Base-by-base conservation (phyloP, 1,140 invertebrate genomes). In the Anadara kagoshimensis region DNA sequence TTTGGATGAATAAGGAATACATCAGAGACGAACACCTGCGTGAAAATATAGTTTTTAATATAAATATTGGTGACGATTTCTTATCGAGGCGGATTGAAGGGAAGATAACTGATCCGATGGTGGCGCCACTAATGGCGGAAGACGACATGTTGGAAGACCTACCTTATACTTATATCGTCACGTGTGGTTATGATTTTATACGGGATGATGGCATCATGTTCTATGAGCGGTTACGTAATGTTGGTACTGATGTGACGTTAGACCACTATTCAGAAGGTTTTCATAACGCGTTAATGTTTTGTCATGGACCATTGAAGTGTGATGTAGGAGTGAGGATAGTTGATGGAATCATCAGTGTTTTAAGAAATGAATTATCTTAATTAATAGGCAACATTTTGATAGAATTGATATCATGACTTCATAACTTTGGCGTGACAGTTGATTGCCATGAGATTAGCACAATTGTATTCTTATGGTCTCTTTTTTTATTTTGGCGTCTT, bases 121-220 rank as follows among this genome's bases (percentile, higher is more conserved):
- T 77, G 12, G 69, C 77, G 0, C 83, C 83, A 49, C 29, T 84
- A 18, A 69, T 85, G 56, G 82, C 83, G 4, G 69, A 76, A 56
- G 76, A 82, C 22, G 72, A 68, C 2, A 72, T 75, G 41, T 58
- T 85, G 26, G 16, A 65, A 41, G 65, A 70, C 22, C 47, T 78
- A 41, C 78, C 82, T 11, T 68, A 74, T 51, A 75, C 80, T 2
- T 84, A 81, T 54, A 79, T 85, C 16, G 68, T 84, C 56, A 78
- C 78, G 11, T 73, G 75, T 64, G 82, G 81, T 8, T 82, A 78
- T 62, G 83, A 85, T 62, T 71, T 83, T 58, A 73, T 84, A 11
- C 45, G 83, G 24, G 83, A 85, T 51, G 83, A 85, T 68, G 80
- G 80, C 1, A 72, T 83, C 26, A 80, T 85, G 82, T 85, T 76